phyloP scores from a whole-genome alignment of 2,113 vertebrate species.

The Rhombomys opimus region DNA sequence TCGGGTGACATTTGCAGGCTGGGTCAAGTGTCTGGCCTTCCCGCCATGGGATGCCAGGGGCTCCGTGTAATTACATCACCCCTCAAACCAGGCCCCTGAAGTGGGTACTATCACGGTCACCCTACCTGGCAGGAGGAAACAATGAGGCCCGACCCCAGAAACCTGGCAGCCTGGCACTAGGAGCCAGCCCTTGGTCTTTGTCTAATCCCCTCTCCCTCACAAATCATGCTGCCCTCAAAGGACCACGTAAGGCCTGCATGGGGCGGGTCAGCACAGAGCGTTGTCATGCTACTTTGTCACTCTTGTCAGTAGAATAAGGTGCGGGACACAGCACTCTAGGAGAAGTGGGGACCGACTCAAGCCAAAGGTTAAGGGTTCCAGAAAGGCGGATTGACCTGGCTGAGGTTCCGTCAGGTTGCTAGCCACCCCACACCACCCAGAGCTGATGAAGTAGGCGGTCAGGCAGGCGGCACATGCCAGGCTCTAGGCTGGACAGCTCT shows the following conservation, averaged over 20 bases:
- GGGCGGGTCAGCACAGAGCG: fast-evolving
- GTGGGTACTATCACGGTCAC: neutral
- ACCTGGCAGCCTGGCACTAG: no score
- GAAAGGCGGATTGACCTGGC: neutral
- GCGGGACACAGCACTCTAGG: no score
- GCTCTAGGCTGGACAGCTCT: neutral
- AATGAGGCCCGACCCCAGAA: fast-evolving
- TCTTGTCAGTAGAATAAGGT: fast-evolving
- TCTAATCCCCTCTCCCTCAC: fast-evolving
- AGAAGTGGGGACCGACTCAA: no score
- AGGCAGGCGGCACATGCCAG: neutral
- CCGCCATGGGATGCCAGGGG: no score
- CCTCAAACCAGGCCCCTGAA: neutral
- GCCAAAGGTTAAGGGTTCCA: neutral
- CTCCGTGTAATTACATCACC: neutral
- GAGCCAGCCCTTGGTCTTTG: neutral
- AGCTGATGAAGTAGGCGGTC: neutral
- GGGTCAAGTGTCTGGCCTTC: neutral
- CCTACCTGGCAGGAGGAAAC: neutral
- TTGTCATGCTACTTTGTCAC: no score
- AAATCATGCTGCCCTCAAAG: no score
- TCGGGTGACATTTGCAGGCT: neutral
- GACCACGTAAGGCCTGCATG: neutral
- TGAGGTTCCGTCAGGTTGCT: neutral
- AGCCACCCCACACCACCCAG: neutral